Conservation (phyloP, 92 coral and sea anemone genomes). For the Palythoa heliodiscus region DNA sequence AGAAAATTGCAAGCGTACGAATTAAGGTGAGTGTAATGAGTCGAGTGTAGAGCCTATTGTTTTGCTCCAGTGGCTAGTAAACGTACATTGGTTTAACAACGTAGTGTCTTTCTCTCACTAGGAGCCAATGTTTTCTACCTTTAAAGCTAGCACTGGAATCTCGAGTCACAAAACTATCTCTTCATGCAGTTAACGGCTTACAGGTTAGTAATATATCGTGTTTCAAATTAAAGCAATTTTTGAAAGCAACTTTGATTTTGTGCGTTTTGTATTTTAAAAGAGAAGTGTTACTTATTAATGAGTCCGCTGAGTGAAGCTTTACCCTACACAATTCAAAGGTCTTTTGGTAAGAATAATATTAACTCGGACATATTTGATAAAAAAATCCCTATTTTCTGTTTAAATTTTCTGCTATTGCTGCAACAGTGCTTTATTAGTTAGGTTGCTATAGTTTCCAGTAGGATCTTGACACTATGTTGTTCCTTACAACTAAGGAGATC, state of each 20-base stretch:
- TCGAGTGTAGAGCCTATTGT: constrained; percentile 49
- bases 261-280: constrained; percentile 39
- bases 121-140: constrained; percentile 93
- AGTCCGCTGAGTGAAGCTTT: constrained; percentile 41
- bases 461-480: not conserved
- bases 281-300: constrained; percentile 57
- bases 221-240: constrained; percentile 6
- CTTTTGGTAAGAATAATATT: constrained; percentile 15
- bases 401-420: not conserved
- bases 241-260: constrained; percentile 16
- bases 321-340: constrained; percentile 27
- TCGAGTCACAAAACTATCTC: constrained; percentile 80
- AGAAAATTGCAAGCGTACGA: constrained; percentile 84
- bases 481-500: not conserved
- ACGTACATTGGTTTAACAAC: constrained; percentile 51
- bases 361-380: not conserved
- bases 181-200: constrained; percentile 87
- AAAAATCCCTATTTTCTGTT: not conserved
- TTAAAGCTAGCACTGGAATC: constrained; percentile 95
- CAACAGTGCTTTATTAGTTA: not conserved
- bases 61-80: constrained; percentile 62
- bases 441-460: constrained; percentile 35
- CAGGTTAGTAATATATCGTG: constrained; percentile 63
- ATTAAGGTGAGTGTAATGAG: constrained; percentile 68
- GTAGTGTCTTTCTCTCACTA: constrained; percentile 37